Conservation (phyloP, 2,888 invertebrate species). For the Cantharis lateralis region DNA sequence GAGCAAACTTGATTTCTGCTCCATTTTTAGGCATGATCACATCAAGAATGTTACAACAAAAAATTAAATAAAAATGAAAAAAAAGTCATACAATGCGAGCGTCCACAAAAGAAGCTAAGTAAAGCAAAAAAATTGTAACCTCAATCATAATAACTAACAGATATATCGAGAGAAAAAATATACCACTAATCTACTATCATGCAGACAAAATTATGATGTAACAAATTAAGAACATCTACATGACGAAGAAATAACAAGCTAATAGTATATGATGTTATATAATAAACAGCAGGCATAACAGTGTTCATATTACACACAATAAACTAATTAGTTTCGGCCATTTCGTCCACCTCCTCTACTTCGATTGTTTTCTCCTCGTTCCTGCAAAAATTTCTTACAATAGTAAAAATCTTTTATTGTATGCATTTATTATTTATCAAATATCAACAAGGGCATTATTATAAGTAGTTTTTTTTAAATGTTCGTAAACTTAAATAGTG, state of each 20-base stretch:
- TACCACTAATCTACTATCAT: slow-evolving; percentile 41
- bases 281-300: slow-evolving; percentile 50
- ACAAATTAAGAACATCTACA: slow-evolving; percentile 41
- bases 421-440: neutral
- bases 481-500: too few species aligned
- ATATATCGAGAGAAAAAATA: slow-evolving; percentile 11
- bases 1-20: slow-evolving; percentile 26
- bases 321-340: slow-evolving; percentile 44
- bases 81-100: slow-evolving; percentile 13
- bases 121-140: slow-evolving; percentile 27
- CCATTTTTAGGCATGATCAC: slow-evolving; percentile 35
- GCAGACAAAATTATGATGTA: slow-evolving; percentile 41
- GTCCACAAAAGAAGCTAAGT: slow-evolving; percentile 30
- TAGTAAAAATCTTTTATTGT: neutral
- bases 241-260: slow-evolving; percentile 48
- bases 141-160: slow-evolving; percentile 19
- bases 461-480: too few species aligned
- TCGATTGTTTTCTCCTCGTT: slow-evolving; percentile 49
- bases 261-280: slow-evolving; percentile 29
- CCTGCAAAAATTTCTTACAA: slow-evolving; percentile 38
- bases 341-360: slow-evolving; percentile 50
- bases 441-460: neutral
- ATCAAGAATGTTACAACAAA: slow-evolving; percentile 31
- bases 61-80: neutral
- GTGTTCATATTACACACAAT: slow-evolving; percentile 34